Evolutionary conservation across 2,888 invertebrate species (phyloP), one percentile per base, ranked within the genome.

Genomic region (Aphrophora alni): DNA sequence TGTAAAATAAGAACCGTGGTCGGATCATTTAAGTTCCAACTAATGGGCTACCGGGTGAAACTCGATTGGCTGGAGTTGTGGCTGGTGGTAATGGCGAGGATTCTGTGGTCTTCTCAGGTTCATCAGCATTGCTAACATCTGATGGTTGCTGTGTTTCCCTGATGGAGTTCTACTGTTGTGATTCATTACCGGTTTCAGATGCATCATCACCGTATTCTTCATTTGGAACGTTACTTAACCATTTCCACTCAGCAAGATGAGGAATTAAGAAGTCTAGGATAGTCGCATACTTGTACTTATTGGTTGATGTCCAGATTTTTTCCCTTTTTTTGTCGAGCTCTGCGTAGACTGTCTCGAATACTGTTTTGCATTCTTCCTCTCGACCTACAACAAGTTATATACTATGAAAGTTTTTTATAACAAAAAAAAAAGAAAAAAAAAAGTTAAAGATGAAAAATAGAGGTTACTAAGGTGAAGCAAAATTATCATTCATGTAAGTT

Each of bases 201-300:
- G 1, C n/a, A 73, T 73, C 73, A 73, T 33, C 27, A 10, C 10
- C 33, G n/a, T 73, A 27, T n/a, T 73, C 73, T 73, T 73, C 73
- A 73, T 73, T 28, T 8, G 33, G 73, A 73, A 73, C 73, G 28
- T 73, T 73, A 28, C 28, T 73, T 8, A 73, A 28, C 1, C 81
- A 78, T 78, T 85, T 79, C 81, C 83, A 72, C 72, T 85, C 83
- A 21, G 68, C 81, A 25, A 85, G 77, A 82, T 85, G 81, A 80
- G 85, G 84, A 70, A 85, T 59, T 78, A 84, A 82, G 77, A 85
- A 85, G 81, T 80, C 74, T 33, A 85, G 83, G 28, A 84, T 80
- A 69, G 78, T 78, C 75, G 85, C 84, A 82, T 83, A 85, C 59
- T 83, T 84, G 78, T 85, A 85, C 51, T 84, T 83, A 77, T 59